Evolutionary conservation across 2,888 invertebrate species (phyloP), one percentile per base, ranked within the genome.

Genomic region (Scotopteryx bipunctaria): DNA sequence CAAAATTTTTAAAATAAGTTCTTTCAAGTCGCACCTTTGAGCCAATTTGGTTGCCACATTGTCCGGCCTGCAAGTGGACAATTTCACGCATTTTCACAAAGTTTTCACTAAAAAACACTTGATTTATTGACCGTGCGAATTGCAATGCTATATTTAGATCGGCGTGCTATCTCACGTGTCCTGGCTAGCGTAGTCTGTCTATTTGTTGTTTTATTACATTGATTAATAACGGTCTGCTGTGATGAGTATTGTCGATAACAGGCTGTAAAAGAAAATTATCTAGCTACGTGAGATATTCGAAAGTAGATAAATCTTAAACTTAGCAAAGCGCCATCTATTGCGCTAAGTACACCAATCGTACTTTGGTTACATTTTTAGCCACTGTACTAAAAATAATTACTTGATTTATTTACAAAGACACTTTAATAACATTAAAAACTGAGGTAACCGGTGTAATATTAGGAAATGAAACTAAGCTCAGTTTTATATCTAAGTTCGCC

Each of bases 31-130:
- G 49, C 59, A 97, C 97, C 95, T 97, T 97, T 57, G 97, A 96
- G 66, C 97, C 97, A 76, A 97, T 97, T 89, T 97, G 97, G 83
- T 97, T 97, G 61, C 97, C 97, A 81, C 97, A 97, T 84, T 97
- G 97, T 54, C 97, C 97, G 55, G 95, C 96, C 83, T 97, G 97
- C 60, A 97, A 91, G 86, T 97, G 97, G 64, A 97, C 96, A 73
- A 97, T 97, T 94, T 97, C 97, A 91, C 97, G 94, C 97, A 97
- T 97, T 79, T 77, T 85, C 47, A 58, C 59, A 60, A 50, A 66
- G 50, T 60, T 72, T 71, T 59, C 69, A 69, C 61, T 63, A 14
- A 32, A 66, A 61, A 63, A 70, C 63, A 70, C 61, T 57, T 59
- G 54, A 57, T 48, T 50, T 49, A 53, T 42, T 55, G 35, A 8